These are phyloP conservation scores for Stenoptilia bipunctidactyla DNA, from an alignment of 2,888 invertebrate genomes.

Conservation along the genomic window DNA sequence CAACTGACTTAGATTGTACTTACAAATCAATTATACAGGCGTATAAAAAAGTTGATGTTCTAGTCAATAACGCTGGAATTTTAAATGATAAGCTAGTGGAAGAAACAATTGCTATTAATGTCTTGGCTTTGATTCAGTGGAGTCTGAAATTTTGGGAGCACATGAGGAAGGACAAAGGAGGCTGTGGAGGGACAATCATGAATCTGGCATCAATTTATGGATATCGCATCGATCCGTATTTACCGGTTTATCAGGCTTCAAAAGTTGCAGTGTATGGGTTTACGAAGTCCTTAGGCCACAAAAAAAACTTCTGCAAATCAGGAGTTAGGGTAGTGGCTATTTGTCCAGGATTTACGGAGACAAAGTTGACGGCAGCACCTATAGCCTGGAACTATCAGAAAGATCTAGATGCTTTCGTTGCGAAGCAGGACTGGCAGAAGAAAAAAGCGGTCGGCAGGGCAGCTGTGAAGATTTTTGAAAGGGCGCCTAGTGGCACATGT, in stretches of 20 bases:
- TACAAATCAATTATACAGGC: conserved; percentile 30
- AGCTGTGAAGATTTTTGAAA: conserved; percentile 33
- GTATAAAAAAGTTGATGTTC: conserved; percentile 44
- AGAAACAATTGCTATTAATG: conserved; percentile 42
- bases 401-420: conserved; percentile 5
- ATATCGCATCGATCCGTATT: conserved; percentile 49
- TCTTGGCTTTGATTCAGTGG: conserved; percentile 34
- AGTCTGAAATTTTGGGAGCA: conserved; percentile 68
- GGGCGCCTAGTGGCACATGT: conserved; percentile 58
- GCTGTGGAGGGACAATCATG: conserved; percentile 74
- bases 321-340: conserved; percentile 65
- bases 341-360: conserved; percentile 66
- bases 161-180: conserved; percentile 68
- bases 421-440: conserved; percentile 30
- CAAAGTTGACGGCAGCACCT: conserved; percentile 22
- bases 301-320: conserved; percentile 46
- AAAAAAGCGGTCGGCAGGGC: conserved; percentile 31
- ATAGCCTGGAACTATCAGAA: conserved; percentile 16
- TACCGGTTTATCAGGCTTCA: conserved; percentile 73
- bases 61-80: conserved; percentile 57
- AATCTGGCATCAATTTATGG: conserved; percentile 75
- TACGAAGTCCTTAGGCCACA: conserved; percentile 54
- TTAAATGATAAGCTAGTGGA: conserved; percentile 23
- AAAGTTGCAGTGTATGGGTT: conserved; percentile 70
- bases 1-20: conserved; percentile 44